Evolutionary conservation across 2,888 invertebrate genomes (phyloP).

Genomic region (Odontothrips loti): DNA sequence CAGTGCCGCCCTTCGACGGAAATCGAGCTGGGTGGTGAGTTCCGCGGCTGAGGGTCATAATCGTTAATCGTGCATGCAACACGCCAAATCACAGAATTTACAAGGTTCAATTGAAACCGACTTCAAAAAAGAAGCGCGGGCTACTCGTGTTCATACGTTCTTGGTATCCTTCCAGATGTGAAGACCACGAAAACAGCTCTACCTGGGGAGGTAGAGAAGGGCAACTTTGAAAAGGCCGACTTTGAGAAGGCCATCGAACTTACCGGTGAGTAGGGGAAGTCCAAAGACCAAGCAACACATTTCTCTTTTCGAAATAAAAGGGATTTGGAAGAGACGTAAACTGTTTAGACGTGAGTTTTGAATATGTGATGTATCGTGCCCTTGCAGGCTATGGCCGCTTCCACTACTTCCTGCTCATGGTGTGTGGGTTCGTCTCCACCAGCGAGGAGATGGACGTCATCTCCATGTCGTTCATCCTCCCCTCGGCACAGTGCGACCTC

Average conservation of each 20-base stretch:
- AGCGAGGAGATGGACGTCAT: slow-evolving; percentile 96
- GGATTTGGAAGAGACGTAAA: too few relatives aligned
- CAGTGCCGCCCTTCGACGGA: slow-evolving; percentile 58
- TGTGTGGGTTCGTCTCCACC: slow-evolving; percentile 90
- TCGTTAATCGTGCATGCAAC: too few relatives aligned
- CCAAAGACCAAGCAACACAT: too few relatives aligned
- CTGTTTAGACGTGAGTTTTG: too few relatives aligned
- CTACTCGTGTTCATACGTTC: slow-evolving; percentile 25
- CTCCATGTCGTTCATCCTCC: slow-evolving; percentile 90
- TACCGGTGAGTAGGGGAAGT: slow-evolving; percentile 55
- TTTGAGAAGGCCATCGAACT: slow-evolving; percentile 84
- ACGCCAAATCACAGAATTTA: not conserved
- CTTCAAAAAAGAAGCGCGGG: too few relatives aligned
- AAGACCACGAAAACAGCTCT: slow-evolving; percentile 11
- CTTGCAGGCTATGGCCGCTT: slow-evolving; percentile 77
- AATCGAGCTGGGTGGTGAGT: slow-evolving; percentile 58
- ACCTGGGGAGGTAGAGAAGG: slow-evolving; percentile 49
- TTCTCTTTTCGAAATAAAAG: too few relatives aligned
- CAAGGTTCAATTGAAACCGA: not conserved
- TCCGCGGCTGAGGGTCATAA: too few relatives aligned
- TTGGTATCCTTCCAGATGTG: not conserved
- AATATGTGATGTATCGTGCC: too few relatives aligned
- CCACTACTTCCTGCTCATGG: slow-evolving; percentile 81
- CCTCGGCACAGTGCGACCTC: slow-evolving; percentile 89
- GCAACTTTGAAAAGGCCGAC: slow-evolving; percentile 67